These are phyloP conservation scores for cattle (Bos taurus) DNA, from an alignment of 2,113 vertebrate species.

Conservation along the genomic window DNA sequence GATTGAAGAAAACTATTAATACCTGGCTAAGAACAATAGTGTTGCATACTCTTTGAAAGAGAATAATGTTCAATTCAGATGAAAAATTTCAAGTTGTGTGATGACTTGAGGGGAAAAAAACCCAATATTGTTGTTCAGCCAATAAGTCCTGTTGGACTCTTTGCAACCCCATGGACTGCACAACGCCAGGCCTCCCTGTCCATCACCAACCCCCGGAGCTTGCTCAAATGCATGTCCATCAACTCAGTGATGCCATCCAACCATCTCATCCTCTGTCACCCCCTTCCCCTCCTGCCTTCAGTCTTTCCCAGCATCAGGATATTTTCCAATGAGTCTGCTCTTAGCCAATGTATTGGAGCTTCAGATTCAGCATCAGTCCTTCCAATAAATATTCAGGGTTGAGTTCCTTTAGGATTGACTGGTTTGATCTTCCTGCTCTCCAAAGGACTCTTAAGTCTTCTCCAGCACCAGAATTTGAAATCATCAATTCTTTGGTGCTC, in stretches of 20 bases:
- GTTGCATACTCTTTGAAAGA: not conserved
- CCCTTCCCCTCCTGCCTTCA: not conserved
- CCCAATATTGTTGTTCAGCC: not conserved
- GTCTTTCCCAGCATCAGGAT: not conserved
- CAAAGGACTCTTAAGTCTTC: not conserved
- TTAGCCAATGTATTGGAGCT: not conserved
- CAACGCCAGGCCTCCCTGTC: not conserved
- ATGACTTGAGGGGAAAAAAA: not conserved
- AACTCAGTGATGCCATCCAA: not conserved
- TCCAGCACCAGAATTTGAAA: not conserved
- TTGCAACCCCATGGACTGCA: not conserved
- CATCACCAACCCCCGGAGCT: not conserved
- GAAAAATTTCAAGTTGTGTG: not conserved
- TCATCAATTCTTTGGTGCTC: not conserved
- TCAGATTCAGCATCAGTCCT: not conserved
- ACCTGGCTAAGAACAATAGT: not conserved
- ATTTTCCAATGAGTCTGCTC: not conserved
- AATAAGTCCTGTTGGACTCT: not conserved
- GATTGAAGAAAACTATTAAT: not conserved
- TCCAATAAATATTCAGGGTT: not conserved
- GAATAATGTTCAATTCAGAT: not conserved
- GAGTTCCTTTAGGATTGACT: not conserved
- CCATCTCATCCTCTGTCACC: not conserved
- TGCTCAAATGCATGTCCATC: not conserved
- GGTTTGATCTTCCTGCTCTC: not conserved